Conservation (phyloP, 2,113 vertebrate genomes). For the Hiodon alosoides region DNA sequence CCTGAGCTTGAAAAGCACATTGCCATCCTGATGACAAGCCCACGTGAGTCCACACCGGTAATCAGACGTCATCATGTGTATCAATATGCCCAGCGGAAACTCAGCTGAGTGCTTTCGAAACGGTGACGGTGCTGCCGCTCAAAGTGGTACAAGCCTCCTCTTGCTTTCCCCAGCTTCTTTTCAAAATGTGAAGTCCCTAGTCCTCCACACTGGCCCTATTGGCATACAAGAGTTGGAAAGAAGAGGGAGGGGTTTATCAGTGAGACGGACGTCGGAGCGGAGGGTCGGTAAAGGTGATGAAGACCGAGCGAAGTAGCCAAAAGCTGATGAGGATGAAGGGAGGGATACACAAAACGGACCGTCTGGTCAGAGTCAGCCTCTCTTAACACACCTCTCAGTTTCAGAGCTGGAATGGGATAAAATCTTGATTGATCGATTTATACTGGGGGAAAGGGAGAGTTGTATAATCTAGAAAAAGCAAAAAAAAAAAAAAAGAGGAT, state of each 20-base stretch:
- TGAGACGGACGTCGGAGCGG: not conserved
- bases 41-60: no score
- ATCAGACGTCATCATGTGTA: no score
- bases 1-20: no score
- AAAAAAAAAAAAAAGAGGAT: no score
- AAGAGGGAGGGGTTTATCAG: slow-evolving; percentile 17
- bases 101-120: no score
- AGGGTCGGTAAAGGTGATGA: slow-evolving; percentile 8
- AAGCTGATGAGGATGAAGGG: slow-evolving; percentile 14
- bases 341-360: not conserved
- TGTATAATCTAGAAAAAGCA: no score
- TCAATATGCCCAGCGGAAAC: no score
- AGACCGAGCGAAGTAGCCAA: slow-evolving; percentile 40
- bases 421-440: no score
- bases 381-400: slow-evolving; percentile 7
- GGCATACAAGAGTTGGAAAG: slow-evolving; percentile 48
- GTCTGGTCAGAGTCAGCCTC: not conserved
- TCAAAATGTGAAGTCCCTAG: not conserved
- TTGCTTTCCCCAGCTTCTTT: not conserved
- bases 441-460: no score
- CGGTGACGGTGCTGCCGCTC: no score
- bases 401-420: not conserved
- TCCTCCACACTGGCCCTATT: slow-evolving; percentile 4
- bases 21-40: no score
- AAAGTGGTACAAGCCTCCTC: not conserved